Evolutionary conservation across 2,888 invertebrate genomes (phyloP), one percentile per base, ranked within the genome.

Genomic region (Keiferia lycopersicella): DNA sequence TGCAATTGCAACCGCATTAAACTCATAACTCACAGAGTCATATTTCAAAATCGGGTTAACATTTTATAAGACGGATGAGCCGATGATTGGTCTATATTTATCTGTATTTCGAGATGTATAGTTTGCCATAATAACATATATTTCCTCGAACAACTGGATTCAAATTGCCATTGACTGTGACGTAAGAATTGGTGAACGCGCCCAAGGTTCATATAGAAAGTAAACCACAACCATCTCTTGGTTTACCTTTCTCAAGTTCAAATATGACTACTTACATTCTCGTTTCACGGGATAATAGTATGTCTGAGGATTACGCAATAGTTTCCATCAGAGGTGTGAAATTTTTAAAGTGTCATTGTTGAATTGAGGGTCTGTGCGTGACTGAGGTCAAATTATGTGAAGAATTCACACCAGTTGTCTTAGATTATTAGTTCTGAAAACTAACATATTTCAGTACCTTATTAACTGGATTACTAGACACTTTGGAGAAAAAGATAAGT

Each of bases 161-260:
- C 48, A 26, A 60, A 60, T 60, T 60, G 60, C 60, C 45, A 60
- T 61, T 50, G 61, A 61, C n/a, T 16, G 34, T 61, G 50, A 61
- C 61, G 61, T 61, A 61, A 60, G 41, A 57, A 57, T 57, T 57
- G 57, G 60, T 60, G 26, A 53, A 64, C 62, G 64, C 67, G 62
- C 69, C 71, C 81, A 81, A 81, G 81, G 81, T 78, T 76, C 72
- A 26, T 57, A 72, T 78, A 72, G 79, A 80, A 80, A 61, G 61
- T 61, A 61, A 50, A 50, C 61, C 61, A 61, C 61, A 61, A 61
- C 50, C 50, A 61, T 61, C 61, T 30, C n/a, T 50, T 34, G 45
- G 20, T 20, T 39, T 39, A 30, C 50, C 50, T 61, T 61, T 61
- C 61, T 61, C 61, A 61, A 61, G 61, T 61, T 61, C 61, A 61